Conservation (phyloP, 92 coral and sea anemone species). For the Umimayanthus chanpuru region DNA sequence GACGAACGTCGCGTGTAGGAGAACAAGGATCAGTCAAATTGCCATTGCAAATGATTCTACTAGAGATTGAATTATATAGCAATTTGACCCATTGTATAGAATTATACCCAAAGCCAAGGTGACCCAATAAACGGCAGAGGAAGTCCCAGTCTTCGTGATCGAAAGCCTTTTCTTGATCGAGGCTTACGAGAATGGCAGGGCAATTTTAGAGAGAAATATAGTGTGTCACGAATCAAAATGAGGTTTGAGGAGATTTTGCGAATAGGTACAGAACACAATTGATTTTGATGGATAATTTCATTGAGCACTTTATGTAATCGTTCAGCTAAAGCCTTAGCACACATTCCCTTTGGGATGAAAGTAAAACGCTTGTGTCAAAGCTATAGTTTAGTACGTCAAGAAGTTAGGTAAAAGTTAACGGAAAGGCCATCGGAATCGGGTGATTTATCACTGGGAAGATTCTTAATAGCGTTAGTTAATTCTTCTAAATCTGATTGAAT, state of each 20-base stretch:
- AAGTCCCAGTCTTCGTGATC: slow-evolving; percentile 16
- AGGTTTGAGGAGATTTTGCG: not conserved
- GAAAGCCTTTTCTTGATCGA: slow-evolving; percentile 24
- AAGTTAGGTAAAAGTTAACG: not conserved
- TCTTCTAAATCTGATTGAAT: not conserved
- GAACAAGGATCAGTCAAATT: not conserved
- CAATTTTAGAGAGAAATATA: not conserved
- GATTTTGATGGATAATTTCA: not conserved
- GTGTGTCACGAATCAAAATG: not conserved
- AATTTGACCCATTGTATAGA: not conserved
- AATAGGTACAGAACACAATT: not conserved
- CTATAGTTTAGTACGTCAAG: not conserved
- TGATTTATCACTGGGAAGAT: not conserved
- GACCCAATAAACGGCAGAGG: not conserved
- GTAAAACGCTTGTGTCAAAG: not conserved
- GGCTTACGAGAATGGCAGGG: not conserved
- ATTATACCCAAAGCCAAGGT: not conserved
- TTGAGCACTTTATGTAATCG: not conserved
- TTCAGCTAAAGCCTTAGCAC: not conserved
- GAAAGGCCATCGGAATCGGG: not conserved
- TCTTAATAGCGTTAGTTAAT: not conserved
- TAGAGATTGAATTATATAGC: not conserved
- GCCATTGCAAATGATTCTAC: not conserved
- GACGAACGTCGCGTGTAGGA: not conserved
- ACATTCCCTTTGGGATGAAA: not conserved